These are phyloP conservation scores for Xestia c-nigrum DNA, from an alignment of 2,888 invertebrate genomes.

Conservation along the genomic window DNA sequence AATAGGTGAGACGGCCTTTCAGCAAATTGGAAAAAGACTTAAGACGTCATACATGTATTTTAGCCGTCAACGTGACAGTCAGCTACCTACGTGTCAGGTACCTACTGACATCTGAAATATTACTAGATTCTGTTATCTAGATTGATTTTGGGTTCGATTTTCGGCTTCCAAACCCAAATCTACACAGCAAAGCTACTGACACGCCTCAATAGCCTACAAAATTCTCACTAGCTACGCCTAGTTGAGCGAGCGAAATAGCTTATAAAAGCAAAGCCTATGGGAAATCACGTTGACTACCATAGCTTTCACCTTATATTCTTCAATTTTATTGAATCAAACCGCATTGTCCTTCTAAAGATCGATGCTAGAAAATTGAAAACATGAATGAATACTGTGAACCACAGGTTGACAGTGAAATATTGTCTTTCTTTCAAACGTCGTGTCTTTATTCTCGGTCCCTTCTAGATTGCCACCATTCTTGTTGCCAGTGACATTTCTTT, in stretches of 20 bases:
- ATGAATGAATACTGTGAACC: constrained; percentile 28
- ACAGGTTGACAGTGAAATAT: constrained; percentile 50
- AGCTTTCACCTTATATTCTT: not conserved
- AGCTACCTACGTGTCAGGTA: no score
- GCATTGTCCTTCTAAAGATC: constrained; percentile 1
- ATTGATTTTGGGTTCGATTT: not conserved
- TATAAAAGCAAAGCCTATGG: not conserved
- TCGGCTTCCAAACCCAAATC: not conserved
- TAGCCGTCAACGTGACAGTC: not conserved
- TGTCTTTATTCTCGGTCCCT: constrained; percentile 7
- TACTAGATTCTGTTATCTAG: no score
- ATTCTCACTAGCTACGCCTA: not conserved
- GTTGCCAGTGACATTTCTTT: constrained; percentile 22
- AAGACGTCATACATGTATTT: not conserved
- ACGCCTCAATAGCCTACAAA: not conserved
- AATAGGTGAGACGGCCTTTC: not conserved
- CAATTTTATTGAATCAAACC: not conserved
- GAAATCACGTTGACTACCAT: not conserved
- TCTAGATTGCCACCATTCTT: constrained; percentile 1
- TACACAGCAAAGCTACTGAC: not conserved
- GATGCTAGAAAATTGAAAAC: constrained; percentile 12
- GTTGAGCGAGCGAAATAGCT: not conserved
- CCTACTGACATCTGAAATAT: not conserved
- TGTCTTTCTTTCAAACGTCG: constrained; percentile 15
- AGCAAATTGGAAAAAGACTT: constrained; percentile 2